Evolutionary conservation across 2,113 vertebrate species (phyloP), one percentile per base, ranked within the genome.

Genomic region (Neoarius graeffei): DNA sequence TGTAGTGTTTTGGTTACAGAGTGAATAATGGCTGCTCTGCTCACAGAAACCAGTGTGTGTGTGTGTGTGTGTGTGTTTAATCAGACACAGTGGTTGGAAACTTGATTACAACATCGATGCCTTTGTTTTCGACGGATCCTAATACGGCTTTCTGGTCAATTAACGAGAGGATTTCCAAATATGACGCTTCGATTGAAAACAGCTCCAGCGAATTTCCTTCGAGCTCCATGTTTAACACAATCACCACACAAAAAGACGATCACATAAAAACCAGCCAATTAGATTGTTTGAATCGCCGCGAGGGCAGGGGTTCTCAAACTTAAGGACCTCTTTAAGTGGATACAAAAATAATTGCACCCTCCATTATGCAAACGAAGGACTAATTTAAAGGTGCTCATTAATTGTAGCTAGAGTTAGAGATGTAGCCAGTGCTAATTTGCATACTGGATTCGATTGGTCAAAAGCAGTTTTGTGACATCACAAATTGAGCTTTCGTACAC

Each of bases 51-150:
- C 64, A 60, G 48, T 79, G 60, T 48, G 30, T 69, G 74, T 42
- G 19, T 67, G 69, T 35, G 17, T 86, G 69, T 60, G 50, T 85
- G 14, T 1, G 25, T 52, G 25, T 7, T 50, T 52, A 76, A 76
- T 52, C 73, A 76, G 73, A 52, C 73, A 52, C 73, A 76, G 73
- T 76, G 73, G 73, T 74, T 83, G 71, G 60, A 79, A 86, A 84
- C 42, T 10, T 87, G 83, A 86, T 66, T 89, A 57, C 42, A 42
- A 42, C 42, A 42, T 42, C 3, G 35, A 42, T 2, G 42, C 42
- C 42, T 4, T 42, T 42, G 56, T 27, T 23, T 52, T 64, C 4
- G 7, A 73, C 20, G 7, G 62, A 50, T 15, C 64, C 25, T 56
- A 66, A 60, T 66, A 13, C 20, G 42, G 19, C 66, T 84, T 62